phyloP scores from a whole-genome alignment of 2,113 vertebrate genomes.

The Neodontobutis hainanensis region DNA sequence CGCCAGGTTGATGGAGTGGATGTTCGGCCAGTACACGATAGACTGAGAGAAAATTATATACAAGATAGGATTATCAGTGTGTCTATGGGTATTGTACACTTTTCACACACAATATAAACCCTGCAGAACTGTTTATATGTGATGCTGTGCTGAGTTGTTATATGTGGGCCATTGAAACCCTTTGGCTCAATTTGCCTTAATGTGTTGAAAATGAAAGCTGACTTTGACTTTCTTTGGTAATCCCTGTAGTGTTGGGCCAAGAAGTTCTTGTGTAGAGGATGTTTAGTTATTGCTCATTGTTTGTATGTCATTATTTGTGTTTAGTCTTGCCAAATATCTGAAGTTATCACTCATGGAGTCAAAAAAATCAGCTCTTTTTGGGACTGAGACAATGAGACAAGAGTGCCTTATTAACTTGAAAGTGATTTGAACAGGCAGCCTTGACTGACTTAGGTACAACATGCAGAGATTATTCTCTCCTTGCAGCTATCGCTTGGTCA shows the following conservation, averaged over 20 bases:
- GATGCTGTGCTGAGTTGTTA: too few relatives aligned
- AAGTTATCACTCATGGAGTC: background rate
- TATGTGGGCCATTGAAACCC: too few relatives aligned
- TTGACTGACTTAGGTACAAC: constrained; percentile 6
- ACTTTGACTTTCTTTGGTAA: background rate
- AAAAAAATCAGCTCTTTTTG: background rate
- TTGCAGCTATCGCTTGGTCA: constrained; percentile 4
- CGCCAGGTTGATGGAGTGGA: constrained; percentile 95
- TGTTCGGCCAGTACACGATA: constrained; percentile 93
- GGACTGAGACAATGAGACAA: background rate
- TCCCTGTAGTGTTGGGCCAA: too few relatives aligned
- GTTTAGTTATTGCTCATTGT: too few relatives aligned
- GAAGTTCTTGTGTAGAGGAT: background rate
- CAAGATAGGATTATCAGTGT: constrained; percentile 5
- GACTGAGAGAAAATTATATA: constrained; percentile 75
- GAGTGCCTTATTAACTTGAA: constrained; percentile 8
- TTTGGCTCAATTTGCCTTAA: too few relatives aligned
- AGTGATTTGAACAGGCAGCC: constrained; percentile 8
- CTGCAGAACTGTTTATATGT: too few relatives aligned
- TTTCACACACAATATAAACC: too few relatives aligned
- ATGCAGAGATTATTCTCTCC: background rate
- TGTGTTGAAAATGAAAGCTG: too few relatives aligned
- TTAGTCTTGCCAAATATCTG: background rate
- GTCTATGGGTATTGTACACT: too few relatives aligned
- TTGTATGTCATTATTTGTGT: background rate